Conservation (phyloP, 2,888 invertebrate genomes). For the Lathronympha strigana region DNA sequence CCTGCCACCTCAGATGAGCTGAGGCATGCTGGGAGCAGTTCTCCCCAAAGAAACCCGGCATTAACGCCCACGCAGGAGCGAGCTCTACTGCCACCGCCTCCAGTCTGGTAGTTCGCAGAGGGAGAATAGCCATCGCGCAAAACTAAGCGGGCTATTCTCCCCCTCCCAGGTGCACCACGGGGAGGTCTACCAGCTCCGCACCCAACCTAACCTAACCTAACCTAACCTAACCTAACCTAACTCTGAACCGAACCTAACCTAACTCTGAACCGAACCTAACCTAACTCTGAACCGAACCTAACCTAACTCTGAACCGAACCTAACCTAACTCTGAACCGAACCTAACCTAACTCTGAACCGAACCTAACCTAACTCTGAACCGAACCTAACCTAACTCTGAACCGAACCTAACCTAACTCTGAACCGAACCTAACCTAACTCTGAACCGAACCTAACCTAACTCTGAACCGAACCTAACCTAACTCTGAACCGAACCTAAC, state of each 20-base stretch:
- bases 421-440: constrained; percentile 5
- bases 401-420: constrained; percentile 39
- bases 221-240: constrained; percentile 46
- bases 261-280: background rate
- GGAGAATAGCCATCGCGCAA: too few relatives aligned
- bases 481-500: constrained; percentile 6
- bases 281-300: constrained; percentile 9
- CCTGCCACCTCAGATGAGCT: too few relatives aligned
- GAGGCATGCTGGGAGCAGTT: too few relatives aligned
- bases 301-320: background rate
- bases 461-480: constrained; percentile 12
- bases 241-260: background rate
- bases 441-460: constrained; percentile 5
- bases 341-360: constrained; percentile 8
- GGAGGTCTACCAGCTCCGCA: too few relatives aligned
- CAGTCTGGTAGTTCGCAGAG: too few relatives aligned
- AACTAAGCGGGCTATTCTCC: too few relatives aligned
- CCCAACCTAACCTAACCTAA: constrained; percentile 43
- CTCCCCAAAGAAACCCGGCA: too few relatives aligned
- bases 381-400: constrained; percentile 12
- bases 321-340: constrained; percentile 4
- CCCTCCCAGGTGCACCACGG: too few relatives aligned
- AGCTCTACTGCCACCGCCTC: too few relatives aligned
- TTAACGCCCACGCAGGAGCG: too few relatives aligned
- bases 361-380: constrained; percentile 5